These are phyloP conservation scores for Salmo trutta DNA, from an alignment of 2,797 vertebrate species.

Conservation along the genomic window DNA sequence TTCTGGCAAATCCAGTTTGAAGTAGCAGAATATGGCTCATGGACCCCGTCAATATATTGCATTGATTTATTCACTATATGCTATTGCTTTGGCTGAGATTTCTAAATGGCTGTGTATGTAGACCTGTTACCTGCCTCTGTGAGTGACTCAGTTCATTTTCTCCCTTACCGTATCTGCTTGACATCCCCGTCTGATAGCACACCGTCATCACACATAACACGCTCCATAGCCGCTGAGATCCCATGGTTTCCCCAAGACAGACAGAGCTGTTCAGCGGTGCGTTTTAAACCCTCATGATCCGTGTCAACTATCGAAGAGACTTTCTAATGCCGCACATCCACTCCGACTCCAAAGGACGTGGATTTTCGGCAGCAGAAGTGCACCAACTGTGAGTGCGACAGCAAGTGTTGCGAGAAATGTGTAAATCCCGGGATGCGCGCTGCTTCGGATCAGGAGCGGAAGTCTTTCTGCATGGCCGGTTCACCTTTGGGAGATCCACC, in stretches of 20 bases:
- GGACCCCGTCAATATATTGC: neutral
- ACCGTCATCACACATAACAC: constrained; percentile 71
- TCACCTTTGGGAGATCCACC: constrained; percentile 17
- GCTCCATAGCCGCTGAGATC: constrained; percentile 68
- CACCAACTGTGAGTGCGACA: neutral
- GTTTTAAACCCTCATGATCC: constrained; percentile 49
- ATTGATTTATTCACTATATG: neutral
- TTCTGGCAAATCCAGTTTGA: neutral
- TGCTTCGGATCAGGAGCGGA: constrained; percentile 12
- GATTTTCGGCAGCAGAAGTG: neutral
- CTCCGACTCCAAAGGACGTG: neutral
- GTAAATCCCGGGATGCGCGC: constrained; percentile 35
- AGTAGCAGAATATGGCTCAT: neutral
- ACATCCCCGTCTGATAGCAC: constrained; percentile 67
- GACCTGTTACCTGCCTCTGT: neutral
- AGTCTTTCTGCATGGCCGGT: constrained; percentile 13
- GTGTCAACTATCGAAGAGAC: constrained; percentile 22
- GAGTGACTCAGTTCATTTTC: neutral
- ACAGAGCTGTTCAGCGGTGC: neutral
- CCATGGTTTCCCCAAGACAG: constrained; percentile 65
- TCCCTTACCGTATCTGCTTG: constrained; percentile 75
- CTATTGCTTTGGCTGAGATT: neutral
- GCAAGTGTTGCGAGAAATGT: constrained; percentile 17
- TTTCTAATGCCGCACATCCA: constrained; percentile 7
- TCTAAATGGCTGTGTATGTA: neutral